These are phyloP conservation scores for Dryas iulia DNA, from an alignment of 1,140 invertebrate genomes.

Conservation along the genomic window DNA sequence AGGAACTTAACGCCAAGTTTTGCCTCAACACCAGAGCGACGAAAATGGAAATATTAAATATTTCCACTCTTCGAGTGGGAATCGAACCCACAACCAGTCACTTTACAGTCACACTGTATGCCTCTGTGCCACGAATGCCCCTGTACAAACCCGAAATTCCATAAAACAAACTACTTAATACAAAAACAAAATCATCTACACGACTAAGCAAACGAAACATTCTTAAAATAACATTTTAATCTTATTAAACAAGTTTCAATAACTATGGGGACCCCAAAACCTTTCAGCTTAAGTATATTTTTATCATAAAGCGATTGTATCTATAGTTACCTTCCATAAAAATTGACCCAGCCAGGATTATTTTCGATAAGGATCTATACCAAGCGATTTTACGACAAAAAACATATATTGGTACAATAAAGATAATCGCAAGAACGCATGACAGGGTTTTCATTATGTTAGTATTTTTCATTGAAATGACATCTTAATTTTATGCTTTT, in stretches of 20 bases:
- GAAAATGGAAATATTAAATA: too few species aligned
- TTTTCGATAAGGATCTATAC: conserved; percentile 25
- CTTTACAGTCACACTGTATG: too few species aligned
- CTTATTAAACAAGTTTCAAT: not conserved
- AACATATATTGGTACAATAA: conserved; percentile 26
- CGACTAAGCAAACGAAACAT: not conserved
- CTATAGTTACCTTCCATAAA: conserved; percentile 26
- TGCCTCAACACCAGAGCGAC: too few species aligned
- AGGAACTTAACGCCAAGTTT: too few species aligned
- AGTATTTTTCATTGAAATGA: not conserved
- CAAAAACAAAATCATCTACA: not conserved
- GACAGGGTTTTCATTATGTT: not conserved
- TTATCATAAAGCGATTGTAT: conserved; percentile 30
- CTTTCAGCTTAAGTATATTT: not conserved
- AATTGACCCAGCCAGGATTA: conserved; percentile 28
- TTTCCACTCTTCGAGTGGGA: too few species aligned
- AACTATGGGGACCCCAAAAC: conserved; percentile 14
- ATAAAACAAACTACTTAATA: not conserved
- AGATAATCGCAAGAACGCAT: conserved; percentile 22
- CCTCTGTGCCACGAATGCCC: too few species aligned
- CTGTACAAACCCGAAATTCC: too few species aligned
- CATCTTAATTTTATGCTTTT: not conserved
- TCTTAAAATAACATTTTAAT: not conserved
- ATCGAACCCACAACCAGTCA: too few species aligned
- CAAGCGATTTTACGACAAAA: conserved; percentile 26